Evolutionary conservation across 1,140 invertebrate species (phyloP).

Genomic region (Nephotettix cincticeps): DNA sequence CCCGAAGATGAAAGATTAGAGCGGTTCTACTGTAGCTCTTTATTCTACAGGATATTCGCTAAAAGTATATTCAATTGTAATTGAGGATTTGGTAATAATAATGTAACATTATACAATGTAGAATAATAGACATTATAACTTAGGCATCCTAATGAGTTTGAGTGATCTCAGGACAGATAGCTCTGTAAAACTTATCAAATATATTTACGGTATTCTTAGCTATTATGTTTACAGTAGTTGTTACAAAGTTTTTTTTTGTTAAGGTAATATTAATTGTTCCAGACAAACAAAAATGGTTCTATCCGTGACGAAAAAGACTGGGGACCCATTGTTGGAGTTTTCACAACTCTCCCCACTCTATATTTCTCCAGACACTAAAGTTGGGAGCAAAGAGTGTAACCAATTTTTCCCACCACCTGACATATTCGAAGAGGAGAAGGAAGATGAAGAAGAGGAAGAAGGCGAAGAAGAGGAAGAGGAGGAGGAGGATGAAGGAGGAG

Average conservation of each 20-base stretch:
- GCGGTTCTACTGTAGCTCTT: too few relatives aligned
- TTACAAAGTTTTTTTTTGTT: neutral
- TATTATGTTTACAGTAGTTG: too few relatives aligned
- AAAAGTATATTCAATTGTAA: too few relatives aligned
- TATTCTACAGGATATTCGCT: too few relatives aligned
- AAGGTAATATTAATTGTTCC: conserved; percentile 1
- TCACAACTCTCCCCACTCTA: conserved; percentile 40
- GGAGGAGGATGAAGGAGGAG: neutral
- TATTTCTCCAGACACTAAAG: conserved; percentile 38
- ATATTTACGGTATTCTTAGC: too few relatives aligned
- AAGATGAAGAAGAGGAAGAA: conserved; percentile 18
- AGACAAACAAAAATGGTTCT: conserved; percentile 40
- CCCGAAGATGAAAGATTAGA: too few relatives aligned
- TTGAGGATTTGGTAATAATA: too few relatives aligned
- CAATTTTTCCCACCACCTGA: conserved; percentile 37
- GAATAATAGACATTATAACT: too few relatives aligned
- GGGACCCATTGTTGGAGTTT: conserved; percentile 40
- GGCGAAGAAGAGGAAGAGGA: conserved; percentile 10
- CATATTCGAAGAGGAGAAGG: conserved; percentile 2
- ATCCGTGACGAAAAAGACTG: conserved; percentile 36
- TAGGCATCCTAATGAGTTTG: too few relatives aligned
- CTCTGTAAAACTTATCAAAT: too few relatives aligned
- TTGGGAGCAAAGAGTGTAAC: conserved; percentile 39
- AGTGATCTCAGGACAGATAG: too few relatives aligned
- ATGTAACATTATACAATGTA: too few relatives aligned